Evolutionary conservation across 92 coral and sea anemone species (phyloP), one percentile per base, ranked within the genome.

Genomic region (Porites rus): DNA sequence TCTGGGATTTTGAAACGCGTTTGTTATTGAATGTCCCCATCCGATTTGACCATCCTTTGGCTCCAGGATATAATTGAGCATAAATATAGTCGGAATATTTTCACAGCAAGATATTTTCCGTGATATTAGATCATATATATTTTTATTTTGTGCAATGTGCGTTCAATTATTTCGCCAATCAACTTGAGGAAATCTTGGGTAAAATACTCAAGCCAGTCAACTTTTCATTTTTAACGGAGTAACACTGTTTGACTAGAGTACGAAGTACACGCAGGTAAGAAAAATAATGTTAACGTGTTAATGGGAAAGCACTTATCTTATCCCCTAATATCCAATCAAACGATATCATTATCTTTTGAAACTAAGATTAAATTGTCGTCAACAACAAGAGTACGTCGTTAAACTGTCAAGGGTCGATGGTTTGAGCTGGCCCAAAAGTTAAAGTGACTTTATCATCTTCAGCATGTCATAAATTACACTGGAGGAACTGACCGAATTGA

Each of bases 71-170:
- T 76, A 19, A 76, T 54, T 76, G 77, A 20, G 76, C 74, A 68
- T 76, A 85, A 85, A 66, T 85, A 77, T 28, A 62, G 82, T 38
- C 46, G 46, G 88, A 76, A 85, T 85, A 69, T 76, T 69, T 67
- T 67, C 88, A 76, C 88, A 85, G 88, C 88, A 85, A 76, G 88
- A 76, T 76, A 77, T 77, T 66, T 85, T 67, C 83, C 76, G 75
- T 76, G 52, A 72, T 58, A 66, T 85, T 66, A 67, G 69, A 31
- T 68, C 51, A 85, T 67, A 76, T 65, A 84, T 65, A 81, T 85
- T 66, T 31, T 68, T 65, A 76, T 75, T 76, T 76, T 83, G 43
- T 76, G 67, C 82, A 85, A 76, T 78, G 68, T 76, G 88, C 83
- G 10, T 85, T 85, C 88, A 85, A 85, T 85, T 76, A 76, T 85